phyloP scores from a whole-genome alignment of 2,797 vertebrate species.

The Clamator glandarius region DNA sequence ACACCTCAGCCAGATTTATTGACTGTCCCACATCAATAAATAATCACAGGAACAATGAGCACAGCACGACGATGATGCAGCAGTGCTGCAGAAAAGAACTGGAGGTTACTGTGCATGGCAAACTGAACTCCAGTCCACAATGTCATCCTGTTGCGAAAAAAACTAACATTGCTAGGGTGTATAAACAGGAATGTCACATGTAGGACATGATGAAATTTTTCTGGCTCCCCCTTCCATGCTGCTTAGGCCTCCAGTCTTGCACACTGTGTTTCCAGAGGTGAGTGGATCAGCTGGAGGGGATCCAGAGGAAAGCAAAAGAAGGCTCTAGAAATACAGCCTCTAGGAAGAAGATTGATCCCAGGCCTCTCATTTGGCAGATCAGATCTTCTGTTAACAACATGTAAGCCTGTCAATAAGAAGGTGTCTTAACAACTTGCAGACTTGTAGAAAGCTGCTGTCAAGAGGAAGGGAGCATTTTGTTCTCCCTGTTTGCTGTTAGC shows the following conservation, averaged over 20 bases:
- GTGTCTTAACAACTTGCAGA: background rate
- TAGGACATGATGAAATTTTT: slow-evolving; percentile 28
- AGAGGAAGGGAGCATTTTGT: background rate
- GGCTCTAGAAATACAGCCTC: background rate
- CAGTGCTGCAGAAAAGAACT: slow-evolving; percentile 14
- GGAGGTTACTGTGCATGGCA: slow-evolving; percentile 44
- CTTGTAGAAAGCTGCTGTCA: background rate
- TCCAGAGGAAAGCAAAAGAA: slow-evolving; percentile 43
- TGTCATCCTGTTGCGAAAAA: slow-evolving; percentile 65
- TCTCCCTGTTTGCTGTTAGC: background rate
- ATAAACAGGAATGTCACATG: slow-evolving; percentile 37
- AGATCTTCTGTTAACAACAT: background rate
- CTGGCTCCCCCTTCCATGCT: background rate
- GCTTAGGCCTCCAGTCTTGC: background rate
- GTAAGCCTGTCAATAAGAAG: background rate
- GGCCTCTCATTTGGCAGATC: background rate
- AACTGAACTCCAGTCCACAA: slow-evolving; percentile 50
- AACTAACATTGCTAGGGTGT: slow-evolving; percentile 48
- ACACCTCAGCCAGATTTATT: slow-evolving; percentile 17
- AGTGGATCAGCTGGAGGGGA: background rate
- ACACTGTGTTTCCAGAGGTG: background rate
- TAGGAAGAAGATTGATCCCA: background rate
- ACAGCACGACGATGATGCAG: background rate
- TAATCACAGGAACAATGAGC: slow-evolving; percentile 39
- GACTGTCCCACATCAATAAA: slow-evolving; percentile 42